Evolutionary conservation across 2,113 vertebrate genomes (phyloP).

Genomic region (Pogonocichla stellata): DNA sequence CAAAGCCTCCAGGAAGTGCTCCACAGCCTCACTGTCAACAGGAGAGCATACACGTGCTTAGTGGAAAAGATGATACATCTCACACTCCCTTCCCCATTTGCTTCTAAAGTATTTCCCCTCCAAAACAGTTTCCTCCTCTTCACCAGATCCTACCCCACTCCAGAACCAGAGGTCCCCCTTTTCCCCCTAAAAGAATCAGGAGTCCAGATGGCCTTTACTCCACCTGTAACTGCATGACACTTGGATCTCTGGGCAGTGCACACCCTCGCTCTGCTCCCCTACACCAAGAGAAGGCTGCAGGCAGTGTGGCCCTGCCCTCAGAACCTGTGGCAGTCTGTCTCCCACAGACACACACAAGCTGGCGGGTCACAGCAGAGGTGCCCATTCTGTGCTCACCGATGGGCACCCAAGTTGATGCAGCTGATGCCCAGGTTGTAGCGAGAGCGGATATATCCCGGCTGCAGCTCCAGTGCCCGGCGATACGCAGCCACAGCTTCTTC

Average conservation of each 20-base stretch:
- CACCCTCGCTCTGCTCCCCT: neutral
- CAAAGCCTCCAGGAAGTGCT: constrained; percentile 96
- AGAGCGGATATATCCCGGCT: constrained; percentile 95
- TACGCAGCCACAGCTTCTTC: constrained; percentile 95
- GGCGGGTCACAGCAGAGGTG: neutral
- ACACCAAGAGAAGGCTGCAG: neutral
- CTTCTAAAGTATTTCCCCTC: neutral
- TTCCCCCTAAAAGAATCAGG: neutral
- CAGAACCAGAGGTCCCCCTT: neutral
- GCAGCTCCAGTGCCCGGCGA: constrained; percentile 89
- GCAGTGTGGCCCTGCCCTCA: neutral
- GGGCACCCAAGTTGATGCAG: constrained; percentile 94
- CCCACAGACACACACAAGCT: neutral
- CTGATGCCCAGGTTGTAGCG: constrained; percentile 98
- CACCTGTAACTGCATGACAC: neutral
- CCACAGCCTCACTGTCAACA: constrained; percentile 90
- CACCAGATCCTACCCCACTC: neutral
- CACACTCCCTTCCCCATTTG: neutral
- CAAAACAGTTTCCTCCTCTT: neutral
- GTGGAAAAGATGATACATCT: neutral
- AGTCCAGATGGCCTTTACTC: neutral
- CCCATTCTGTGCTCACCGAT: constrained; percentile 80
- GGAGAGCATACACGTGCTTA: neutral
- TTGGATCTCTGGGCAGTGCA: neutral
- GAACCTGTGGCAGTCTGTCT: rapidly evolving